phyloP scores from a whole-genome alignment of 2,113 vertebrate genomes.

The Chrysochloris asiatica region DNA sequence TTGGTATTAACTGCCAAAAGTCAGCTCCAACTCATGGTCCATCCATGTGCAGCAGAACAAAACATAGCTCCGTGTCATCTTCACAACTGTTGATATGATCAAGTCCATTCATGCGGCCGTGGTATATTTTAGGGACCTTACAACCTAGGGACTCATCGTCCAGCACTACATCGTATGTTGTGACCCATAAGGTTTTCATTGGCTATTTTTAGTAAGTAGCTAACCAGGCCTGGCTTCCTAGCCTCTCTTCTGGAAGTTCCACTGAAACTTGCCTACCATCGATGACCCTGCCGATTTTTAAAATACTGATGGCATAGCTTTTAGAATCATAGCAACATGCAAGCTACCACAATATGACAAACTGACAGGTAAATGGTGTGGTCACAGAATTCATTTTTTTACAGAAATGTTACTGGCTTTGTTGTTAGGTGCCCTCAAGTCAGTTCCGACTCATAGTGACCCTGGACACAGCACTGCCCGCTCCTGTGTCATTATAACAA shows the following conservation, averaged over 20 bases:
- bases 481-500: no score
- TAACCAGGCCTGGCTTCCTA: background rate
- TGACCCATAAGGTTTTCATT: background rate
- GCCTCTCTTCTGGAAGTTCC: background rate
- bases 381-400: background rate
- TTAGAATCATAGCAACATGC: background rate
- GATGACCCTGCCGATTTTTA: background rate
- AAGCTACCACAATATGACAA: background rate
- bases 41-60: background rate
- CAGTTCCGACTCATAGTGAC: no score
- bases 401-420: background rate
- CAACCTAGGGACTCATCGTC: background rate
- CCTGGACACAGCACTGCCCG: no score
- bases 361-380: background rate
- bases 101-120: background rate
- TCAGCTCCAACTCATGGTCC: background rate
- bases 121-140: background rate
- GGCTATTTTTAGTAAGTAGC: background rate
- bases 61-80: background rate
- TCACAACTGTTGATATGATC: background rate
- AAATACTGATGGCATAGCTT: background rate
- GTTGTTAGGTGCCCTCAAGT: no score
- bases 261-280: background rate
- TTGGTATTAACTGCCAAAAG: background rate
- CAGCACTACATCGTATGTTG: background rate